phyloP scores from a whole-genome alignment of 2,113 vertebrate genomes.

The Cairina moschata region DNA sequence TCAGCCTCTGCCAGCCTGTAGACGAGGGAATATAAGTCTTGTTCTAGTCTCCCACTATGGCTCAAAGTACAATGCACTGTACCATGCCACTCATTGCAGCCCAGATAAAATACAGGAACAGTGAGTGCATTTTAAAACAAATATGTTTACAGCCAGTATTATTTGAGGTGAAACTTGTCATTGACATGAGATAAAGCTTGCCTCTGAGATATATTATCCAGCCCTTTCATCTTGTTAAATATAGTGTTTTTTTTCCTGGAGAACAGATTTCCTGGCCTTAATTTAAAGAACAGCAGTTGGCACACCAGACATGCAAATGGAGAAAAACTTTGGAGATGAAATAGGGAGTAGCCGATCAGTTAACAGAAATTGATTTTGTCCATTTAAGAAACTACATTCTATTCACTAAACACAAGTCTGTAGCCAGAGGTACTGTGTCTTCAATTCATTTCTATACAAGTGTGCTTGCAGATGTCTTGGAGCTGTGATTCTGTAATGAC shows the following conservation, averaged over 20 bases:
- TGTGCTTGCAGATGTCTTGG: background rate
- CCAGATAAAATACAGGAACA: background rate
- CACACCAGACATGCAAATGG: background rate
- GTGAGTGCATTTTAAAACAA: background rate
- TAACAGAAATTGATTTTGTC: constrained; percentile 13
- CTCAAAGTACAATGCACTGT: background rate
- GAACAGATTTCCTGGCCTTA: background rate
- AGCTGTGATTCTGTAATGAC: background rate
- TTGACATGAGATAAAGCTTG: background rate
- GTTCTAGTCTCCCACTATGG: background rate
- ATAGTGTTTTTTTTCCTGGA: background rate
- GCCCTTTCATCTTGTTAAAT: constrained; percentile 15
- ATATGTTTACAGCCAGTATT: background rate
- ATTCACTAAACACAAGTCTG: background rate
- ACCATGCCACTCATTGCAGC: background rate
- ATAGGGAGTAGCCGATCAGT: background rate
- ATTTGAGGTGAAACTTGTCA: background rate
- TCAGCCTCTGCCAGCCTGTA: background rate
- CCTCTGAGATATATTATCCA: background rate
- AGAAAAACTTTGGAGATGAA: constrained; percentile 7
- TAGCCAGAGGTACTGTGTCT: background rate
- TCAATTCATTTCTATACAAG: background rate
- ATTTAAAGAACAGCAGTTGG: constrained; percentile 21
- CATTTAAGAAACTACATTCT: background rate
- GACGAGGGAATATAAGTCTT: background rate